These are phyloP conservation scores for Crax fasciolata DNA, from an alignment of 2,797 vertebrate species.

Conservation along the genomic window DNA sequence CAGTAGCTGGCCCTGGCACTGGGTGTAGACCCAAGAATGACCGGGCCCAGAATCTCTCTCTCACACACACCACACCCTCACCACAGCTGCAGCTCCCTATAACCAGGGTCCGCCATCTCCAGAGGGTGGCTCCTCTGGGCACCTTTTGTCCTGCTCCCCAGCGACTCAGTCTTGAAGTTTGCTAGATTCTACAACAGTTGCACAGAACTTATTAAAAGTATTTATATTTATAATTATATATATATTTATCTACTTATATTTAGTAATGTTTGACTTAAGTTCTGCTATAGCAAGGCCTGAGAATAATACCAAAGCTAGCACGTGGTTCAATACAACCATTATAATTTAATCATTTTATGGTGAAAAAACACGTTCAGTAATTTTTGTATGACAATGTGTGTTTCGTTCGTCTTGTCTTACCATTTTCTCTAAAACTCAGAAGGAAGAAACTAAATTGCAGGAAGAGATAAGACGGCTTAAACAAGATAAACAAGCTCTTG, in stretches of 20 bases:
- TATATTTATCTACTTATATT: fast-evolving
- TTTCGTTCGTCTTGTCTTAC: not conserved
- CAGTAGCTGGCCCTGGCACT: not conserved
- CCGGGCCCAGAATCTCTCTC: not conserved
- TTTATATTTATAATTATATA: fast-evolving
- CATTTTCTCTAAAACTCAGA: conserved; percentile 76
- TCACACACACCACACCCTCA: no score
- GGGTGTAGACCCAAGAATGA: not conserved
- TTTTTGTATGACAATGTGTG: not conserved
- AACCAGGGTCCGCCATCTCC: not conserved
- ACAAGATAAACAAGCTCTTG: conserved; percentile 90
- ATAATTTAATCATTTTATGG: not conserved
- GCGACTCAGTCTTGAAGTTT: not conserved
- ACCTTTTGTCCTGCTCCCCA: not conserved
- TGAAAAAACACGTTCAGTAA: not conserved
- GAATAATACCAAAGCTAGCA: not conserved
- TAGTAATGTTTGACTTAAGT: not conserved
- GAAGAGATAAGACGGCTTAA: conserved; percentile 87
- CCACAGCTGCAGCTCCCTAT: fast-evolving
- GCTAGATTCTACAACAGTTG: not conserved
- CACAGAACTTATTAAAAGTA: not conserved
- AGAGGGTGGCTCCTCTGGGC: not conserved
- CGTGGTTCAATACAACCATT: not conserved
- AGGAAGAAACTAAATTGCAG: conserved; percentile 84
- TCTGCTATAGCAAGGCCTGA: not conserved